Evolutionary conservation across 1,140 invertebrate species (phyloP).

Genomic region (Pseudomyrmex dendroicus): DNA sequence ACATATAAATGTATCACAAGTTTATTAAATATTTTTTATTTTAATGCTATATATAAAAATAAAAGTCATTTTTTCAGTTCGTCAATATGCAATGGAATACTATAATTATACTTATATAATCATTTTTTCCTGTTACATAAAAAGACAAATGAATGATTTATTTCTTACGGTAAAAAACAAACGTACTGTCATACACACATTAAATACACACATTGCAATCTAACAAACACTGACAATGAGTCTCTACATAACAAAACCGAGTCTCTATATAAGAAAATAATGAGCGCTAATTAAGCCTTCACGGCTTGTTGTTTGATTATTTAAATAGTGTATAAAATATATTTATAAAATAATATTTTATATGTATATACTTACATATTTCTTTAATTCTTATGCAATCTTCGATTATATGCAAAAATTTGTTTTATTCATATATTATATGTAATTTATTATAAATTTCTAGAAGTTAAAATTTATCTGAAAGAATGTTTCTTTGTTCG

Average conservation of each 20-base stretch:
- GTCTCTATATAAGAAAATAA: constrained; percentile 17
- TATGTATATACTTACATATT: constrained; percentile 2
- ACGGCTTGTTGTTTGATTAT: not conserved
- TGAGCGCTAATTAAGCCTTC: constrained; percentile 16
- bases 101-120: not conserved
- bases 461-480: constrained; percentile 8
- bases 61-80: not conserved
- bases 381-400: not conserved
- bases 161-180: not conserved
- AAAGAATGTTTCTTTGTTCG: not conserved
- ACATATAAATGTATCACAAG: not conserved
- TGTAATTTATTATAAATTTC: not conserved
- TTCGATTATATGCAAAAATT: not conserved
- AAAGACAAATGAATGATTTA: too few species aligned
- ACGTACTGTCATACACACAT: not conserved
- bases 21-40: constrained; percentile 3
- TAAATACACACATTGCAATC: constrained; percentile 40
- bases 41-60: constrained; percentile 14
- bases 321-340: not conserved
- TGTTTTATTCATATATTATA: not conserved
- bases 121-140: too few species aligned
- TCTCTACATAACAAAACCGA: constrained; percentile 15
- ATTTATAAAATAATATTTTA: not conserved
- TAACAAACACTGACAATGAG: constrained; percentile 35
- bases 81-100: not conserved